A percentile compares a stretch with the other conserved stretches of the same genome.
Evolutionary conservation across 2,888 invertebrate species (phyloP).

Genomic region (Macrophya alboannulata): DNA sequence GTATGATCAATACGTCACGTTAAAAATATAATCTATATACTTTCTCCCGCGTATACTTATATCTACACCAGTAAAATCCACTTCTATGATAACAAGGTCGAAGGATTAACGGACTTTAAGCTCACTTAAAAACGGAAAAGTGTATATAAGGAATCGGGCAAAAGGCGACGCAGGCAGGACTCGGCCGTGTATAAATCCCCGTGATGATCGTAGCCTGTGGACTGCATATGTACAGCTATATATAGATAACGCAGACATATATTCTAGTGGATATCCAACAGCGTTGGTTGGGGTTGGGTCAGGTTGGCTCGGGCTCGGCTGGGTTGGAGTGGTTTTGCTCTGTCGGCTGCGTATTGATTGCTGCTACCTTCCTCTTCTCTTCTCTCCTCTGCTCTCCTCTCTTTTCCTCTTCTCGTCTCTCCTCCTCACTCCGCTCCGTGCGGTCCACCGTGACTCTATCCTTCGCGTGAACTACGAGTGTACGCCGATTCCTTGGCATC

Average conservation of each 20-base stretch:
- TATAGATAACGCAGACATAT: slow-evolving; percentile 14
- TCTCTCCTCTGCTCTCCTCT: slow-evolving; percentile 64
- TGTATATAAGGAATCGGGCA: slow-evolving; percentile 5
- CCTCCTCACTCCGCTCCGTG: slow-evolving; percentile 57
- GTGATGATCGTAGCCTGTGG: slow-evolving; percentile 25
- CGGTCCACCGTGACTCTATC: slow-evolving; percentile 55
- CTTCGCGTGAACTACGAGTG: slow-evolving; percentile 57
- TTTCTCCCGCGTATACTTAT: background rate
- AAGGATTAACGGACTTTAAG: background rate
- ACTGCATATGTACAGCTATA: slow-evolving; percentile 28
- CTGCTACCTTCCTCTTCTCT: slow-evolving; percentile 70
- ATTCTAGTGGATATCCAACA: slow-evolving; percentile 40
- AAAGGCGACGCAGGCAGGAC: background rate
- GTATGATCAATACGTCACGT: background rate
- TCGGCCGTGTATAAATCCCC: slow-evolving; percentile 25
- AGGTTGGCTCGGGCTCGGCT: slow-evolving; percentile 74
- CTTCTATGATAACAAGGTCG: background rate
- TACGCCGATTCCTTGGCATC: slow-evolving; percentile 46
- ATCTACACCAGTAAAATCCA: background rate
- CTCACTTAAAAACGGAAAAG: background rate
- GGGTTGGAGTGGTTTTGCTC: slow-evolving; percentile 76
- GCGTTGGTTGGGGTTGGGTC: slow-evolving; percentile 63
- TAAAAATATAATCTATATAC: background rate
- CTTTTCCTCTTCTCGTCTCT: slow-evolving; percentile 64
- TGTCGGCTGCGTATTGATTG: slow-evolving; percentile 78